A percentile compares a stretch with the other conserved stretches of the same genome.
Evolutionary conservation across 2,888 invertebrate species (phyloP).

Genomic region (Orthonevra nobilis): DNA sequence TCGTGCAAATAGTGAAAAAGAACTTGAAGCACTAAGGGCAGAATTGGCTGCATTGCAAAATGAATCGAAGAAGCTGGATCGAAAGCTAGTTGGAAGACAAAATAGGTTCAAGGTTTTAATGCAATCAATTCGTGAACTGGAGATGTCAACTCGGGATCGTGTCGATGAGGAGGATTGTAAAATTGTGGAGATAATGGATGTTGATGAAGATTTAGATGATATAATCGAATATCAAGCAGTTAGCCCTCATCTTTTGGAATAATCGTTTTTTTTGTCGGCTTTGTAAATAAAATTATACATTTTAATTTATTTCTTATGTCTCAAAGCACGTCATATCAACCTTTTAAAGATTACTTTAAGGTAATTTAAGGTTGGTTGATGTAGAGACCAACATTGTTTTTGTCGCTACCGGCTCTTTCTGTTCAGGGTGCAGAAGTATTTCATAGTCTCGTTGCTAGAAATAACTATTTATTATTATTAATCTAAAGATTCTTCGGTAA

Average conservation of each 20-base stretch:
- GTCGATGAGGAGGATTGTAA: conserved; percentile 82
- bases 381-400: no score
- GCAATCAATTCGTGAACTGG: conserved; percentile 90
- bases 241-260: conserved; percentile 58
- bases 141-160: conserved; percentile 86
- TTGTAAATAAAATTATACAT: conserved; percentile 29
- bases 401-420: no score
- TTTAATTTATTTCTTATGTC: neutral
- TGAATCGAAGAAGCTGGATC: conserved; percentile 85
- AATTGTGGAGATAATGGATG: conserved; percentile 48
- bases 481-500: no score
- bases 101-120: conserved; percentile 93
- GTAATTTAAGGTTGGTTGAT: no score
- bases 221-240: conserved; percentile 63
- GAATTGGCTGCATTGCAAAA: conserved; percentile 86
- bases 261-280: conserved; percentile 2
- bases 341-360: no score
- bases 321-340: no score
- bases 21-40: conserved; percentile 84
- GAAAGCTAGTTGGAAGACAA: conserved; percentile 87
- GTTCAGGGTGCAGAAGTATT: no score
- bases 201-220: conserved; percentile 80
- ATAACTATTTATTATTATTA: no score
- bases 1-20: conserved; percentile 86
- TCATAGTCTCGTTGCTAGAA: no score